Base-by-base conservation (phyloP, 2,113 vertebrate genomes). In the Glareola pratincola region DNA sequence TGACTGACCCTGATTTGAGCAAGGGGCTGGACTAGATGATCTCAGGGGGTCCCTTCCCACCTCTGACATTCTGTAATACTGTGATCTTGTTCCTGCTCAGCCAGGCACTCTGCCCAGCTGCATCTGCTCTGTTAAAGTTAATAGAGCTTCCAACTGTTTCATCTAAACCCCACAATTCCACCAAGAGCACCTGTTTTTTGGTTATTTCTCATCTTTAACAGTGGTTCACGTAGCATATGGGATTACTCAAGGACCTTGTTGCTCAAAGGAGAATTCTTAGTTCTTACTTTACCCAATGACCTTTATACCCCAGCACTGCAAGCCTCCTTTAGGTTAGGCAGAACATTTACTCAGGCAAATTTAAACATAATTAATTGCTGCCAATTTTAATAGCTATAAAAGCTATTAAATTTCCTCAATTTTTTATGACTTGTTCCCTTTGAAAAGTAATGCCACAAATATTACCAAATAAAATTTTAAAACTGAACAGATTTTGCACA, bases 121-220 rank as follows among this genome's bases (percentile, higher is more conserved):
- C 68, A 80, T 93, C 62, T 73, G 54, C 72, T 86, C 67, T 79
- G 27, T 74, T 88, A 53, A 54, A 88, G 79, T 68, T 92, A 92
- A 88, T 26, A 85, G 62, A 88, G 27, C 71, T 92, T 75, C 88
- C 88, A 92, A 88, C 71, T 88, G 62, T 91, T 95, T 88, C 85
- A 77, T 83, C 83, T 91, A 85, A 96, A 63, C 27, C 23, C 79
- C 67, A 57, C 29, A 37, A 22, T 91, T 91, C 63, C 75, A 94
- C 82, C 67, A 86, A 66, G 9, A 88, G 37, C 94, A 95, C 91
- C 95, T 94, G 88, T 67, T 94, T 76, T 57, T 83, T n/a, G 36
- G 63, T 81, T 96, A 88, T 97, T 96, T 85, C 85, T 93, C 90
- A 88, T 90, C 56, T 94, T 92, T 90, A 88, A 59, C 19, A 26